phyloP scores from a whole-genome alignment of 2,888 invertebrate species.

The Pyrgus malvae region DNA sequence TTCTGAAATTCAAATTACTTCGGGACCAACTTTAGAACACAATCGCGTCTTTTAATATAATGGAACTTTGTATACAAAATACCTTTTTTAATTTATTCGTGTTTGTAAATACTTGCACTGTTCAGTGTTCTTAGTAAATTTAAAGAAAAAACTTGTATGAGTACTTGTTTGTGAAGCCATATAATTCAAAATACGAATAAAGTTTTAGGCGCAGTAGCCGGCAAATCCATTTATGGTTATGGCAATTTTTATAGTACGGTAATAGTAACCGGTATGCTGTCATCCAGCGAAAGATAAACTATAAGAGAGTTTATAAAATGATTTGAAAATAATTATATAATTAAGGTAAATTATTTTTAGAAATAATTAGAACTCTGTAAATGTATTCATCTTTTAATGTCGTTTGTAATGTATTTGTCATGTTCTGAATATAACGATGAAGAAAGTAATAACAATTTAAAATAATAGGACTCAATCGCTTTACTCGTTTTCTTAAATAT shows the following conservation, averaged over 20 bases:
- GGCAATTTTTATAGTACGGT: conserved; percentile 4
- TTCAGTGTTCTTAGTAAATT: too few relatives aligned
- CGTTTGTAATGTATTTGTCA: too few relatives aligned
- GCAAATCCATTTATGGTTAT: neutral
- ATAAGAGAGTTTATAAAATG: neutral
- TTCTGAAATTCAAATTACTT: conserved; percentile 76
- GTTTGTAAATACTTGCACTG: conserved; percentile 29
- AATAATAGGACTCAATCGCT: too few relatives aligned
- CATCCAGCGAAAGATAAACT: neutral
- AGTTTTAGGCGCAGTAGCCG: neutral
- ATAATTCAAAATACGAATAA: neutral
- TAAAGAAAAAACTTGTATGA: too few relatives aligned
- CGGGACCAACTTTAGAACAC: conserved; percentile 62
- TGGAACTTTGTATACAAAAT: conserved; percentile 61
- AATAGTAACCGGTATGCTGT: neutral
- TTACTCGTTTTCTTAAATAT: too few relatives aligned
- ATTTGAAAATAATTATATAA: too few relatives aligned
- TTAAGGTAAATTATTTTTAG: too few relatives aligned
- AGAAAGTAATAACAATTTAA: too few relatives aligned
- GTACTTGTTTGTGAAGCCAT: neutral
- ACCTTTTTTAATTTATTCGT: conserved; percentile 52
- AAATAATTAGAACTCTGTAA: too few relatives aligned
- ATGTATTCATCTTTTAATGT: too few relatives aligned
- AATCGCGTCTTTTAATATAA: conserved; percentile 58
- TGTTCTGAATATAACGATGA: too few relatives aligned